phyloP scores from a whole-genome alignment of 2,113 vertebrate genomes.

The Phaetusa simplex region DNA sequence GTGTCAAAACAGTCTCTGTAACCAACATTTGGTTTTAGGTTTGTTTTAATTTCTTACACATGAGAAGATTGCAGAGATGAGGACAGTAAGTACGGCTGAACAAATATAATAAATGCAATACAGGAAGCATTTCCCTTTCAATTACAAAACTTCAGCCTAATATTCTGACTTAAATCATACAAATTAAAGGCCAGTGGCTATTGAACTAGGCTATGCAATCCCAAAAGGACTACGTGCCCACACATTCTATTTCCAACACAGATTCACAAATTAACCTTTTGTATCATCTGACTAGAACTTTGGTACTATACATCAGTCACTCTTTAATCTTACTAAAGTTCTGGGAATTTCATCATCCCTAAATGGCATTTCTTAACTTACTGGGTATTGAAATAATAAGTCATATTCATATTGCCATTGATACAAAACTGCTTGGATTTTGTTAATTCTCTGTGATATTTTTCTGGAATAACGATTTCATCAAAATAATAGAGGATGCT shows the following conservation, averaged over 20 bases:
- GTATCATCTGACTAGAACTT: background rate
- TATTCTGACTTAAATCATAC: background rate
- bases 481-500: background rate
- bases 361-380: background rate
- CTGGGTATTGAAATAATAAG: background rate
- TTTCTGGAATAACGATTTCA: background rate
- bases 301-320: background rate
- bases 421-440: background rate
- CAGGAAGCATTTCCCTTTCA: background rate
- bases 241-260: background rate
- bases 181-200: background rate
- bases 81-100: background rate
- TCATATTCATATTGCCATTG: too few relatives aligned
- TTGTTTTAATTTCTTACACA: background rate
- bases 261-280: background rate
- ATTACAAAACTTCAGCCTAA: background rate
- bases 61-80: background rate
- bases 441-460: background rate
- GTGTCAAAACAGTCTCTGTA: background rate
- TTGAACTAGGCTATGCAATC: background rate
- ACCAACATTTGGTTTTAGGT: background rate
- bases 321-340: background rate
- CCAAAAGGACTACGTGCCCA: accelerated
- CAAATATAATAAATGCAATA: background rate
- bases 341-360: background rate